phyloP scores from a whole-genome alignment of 2,888 invertebrate species.

The Pristionchus exspectatus region DNA sequence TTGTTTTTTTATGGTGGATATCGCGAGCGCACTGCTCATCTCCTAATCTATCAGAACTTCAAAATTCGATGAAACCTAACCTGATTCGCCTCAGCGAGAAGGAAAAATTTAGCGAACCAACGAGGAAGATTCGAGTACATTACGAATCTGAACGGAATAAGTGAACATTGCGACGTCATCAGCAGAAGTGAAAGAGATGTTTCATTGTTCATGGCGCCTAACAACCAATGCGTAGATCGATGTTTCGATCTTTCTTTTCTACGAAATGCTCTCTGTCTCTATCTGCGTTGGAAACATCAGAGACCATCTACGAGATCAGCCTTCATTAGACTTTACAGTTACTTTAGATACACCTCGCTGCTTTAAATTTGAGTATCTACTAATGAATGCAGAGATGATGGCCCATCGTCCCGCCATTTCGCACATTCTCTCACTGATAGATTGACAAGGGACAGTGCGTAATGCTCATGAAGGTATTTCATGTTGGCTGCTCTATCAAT shows the following conservation, averaged over 20 bases:
- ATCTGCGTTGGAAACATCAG: no score
- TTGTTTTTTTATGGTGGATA: neutral
- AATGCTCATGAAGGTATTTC: neutral
- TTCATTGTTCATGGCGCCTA: no score
- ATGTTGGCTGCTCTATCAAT: neutral
- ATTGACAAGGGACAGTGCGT: no score
- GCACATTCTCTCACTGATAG: no score
- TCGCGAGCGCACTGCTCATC: neutral
- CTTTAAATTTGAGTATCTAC: no score
- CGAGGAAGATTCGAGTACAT: conserved; percentile 86
- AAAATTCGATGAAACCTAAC: conserved; percentile 71
- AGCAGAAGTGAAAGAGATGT: neutral
- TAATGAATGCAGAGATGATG: no score
- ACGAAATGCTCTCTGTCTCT: neutral
- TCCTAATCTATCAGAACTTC: neutral
- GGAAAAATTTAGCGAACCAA: conserved; percentile 84
- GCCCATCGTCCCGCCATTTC: no score
- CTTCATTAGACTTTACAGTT: no score
- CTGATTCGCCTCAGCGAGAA: conserved; percentile 84
- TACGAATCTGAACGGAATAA: conserved; percentile 84
- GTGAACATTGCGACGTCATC: neutral
- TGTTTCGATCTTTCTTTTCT: neutral
- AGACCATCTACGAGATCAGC: no score
- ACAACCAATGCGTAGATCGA: neutral
- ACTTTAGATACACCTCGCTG: no score